Evolutionary conservation across 2,113 vertebrate species (phyloP), one percentile per base, ranked within the genome.

Genomic region (mouse (Mus musculus)): DNA sequence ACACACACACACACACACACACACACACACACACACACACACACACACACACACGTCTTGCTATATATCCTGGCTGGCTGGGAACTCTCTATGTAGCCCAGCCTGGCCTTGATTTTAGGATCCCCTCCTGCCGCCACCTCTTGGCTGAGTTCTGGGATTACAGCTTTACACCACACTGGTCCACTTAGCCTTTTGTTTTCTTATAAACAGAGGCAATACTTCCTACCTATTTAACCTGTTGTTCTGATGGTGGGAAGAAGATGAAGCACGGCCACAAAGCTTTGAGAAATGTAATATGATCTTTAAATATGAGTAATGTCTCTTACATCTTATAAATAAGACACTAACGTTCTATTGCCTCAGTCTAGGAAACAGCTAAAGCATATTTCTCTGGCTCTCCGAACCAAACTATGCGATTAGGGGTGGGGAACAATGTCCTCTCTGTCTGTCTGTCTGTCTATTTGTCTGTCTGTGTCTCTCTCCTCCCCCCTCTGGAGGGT

Each of bases 251-350:
- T 80, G 26, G 26, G 24, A 85, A 92, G 56, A 71, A 84, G 46
- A 39, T 26, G 89, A 82, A 36, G 61, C 39, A 17, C 0, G 3
- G 42, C 4, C 17, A 12, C 24, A 63, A 90, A 69, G 13, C n/a
- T 89, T 65, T 87, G 26, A 72, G 59, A 84, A 78, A 2, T 78
- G 16, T 30, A 80, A 77, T 9, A 26, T 28, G 52, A 90, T 36
- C 28, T 88, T 77, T 49, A 88, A 76, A 54, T 20, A 30, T 42
- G 12, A 92, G n/a, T n/a, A 10, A 90, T 72, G 17, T 84, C 6
- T 39, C 90, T 30, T 59, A n/a, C n/a, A 78, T 39, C 20, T 61
- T 73, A 49, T n/a, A 87, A 95, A 92, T 20, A 92, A 91, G 93
- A 92, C 69, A 75, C 36, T 80, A 75, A 73, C 59, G 82, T 93